Base-by-base conservation (phyloP, 2,888 invertebrate species). In the Chloroclysta siterata region DNA sequence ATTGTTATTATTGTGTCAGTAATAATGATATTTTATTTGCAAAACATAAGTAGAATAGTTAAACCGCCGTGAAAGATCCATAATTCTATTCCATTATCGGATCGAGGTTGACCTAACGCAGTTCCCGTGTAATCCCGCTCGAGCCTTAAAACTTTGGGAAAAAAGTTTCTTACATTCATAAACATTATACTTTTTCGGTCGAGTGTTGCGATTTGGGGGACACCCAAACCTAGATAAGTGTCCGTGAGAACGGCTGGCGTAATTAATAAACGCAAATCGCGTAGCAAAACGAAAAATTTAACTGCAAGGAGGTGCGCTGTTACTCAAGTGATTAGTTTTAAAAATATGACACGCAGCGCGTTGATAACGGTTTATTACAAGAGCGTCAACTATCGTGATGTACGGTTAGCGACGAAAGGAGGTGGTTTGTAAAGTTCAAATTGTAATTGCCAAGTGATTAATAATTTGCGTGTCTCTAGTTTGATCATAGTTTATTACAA, bases 81-180 rank as follows among this genome's bases (percentile, higher is more conserved):
- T 82, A 80, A 78, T 87, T 85, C 83, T 81, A 83, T 86, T 87
- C 86, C 85, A 86, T 87, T 85, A 86, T 82, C 33, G 72, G 76
- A 70, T 77, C 76, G 77, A 72, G 79, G 78, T 81, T 85, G 84
- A 88, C 85, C 88, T 91, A 90, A 90, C 85, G 86, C 89, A 82
- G 82, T 89, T 88, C 79, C 78, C 88, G 74, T 90, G 90, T 91
- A 88, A 90, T 90, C 89, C 86, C 74, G 69, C 79, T 79, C 79
- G 82, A 84, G 81, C 83, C 82, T 84, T 84, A 81, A 85, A 89
- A 86, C 82, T 88, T 88, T 67, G 74, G 79, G 76, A 76, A 71
- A 50, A 72, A 88, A 89, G 79, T 90, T 88, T 82, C 80, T 81
- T 85, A 86, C 86, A 85, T 89, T 88, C 87, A 89, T 88, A 89